Base-by-base conservation (phyloP, 2,888 invertebrate species). In the Scrobipalpa costella region DNA sequence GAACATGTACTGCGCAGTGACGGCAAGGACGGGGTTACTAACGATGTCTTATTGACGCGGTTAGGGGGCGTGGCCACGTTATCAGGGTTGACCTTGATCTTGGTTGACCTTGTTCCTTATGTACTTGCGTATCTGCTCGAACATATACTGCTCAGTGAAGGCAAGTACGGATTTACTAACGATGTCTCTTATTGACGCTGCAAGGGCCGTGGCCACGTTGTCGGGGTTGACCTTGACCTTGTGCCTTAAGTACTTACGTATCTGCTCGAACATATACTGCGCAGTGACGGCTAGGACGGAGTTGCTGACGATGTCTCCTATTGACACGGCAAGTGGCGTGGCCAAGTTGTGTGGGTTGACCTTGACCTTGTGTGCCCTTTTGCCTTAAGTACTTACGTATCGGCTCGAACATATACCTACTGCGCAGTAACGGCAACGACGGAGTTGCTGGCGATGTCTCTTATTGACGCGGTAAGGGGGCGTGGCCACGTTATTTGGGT, bases 341-440 rank as follows among this genome's bases (percentile, higher is more conserved):
- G 98, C 98, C 74, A 99, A 94, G 88, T 99, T 99, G 88, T 99
- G 99, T 0, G 99, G 99, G 86, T 99, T 98, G 80, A 98, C 94
- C 71, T 95, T 95, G 77, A 95, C 94, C 85, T 94, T 95, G 77
- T 96, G 94, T 1, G 98, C 96, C 60, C 95, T 27, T 27, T 27
- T 27, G n/a, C n/a, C n/a, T n/a, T n/a, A n/a, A n/a, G n/a, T n/a
- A n/a, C 93, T 93, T 83, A 96, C 96, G 93, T 81, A 95, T 93
- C 66, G 94, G 92, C n/a, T n/a, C n/a, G n/a, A n/a, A n/a, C n/a
- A n/a, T n/a, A n/a, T n/a, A n/a, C n/a, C n/a, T 94, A 89, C 68
- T 95, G 95, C 17, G 98, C 97, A 69, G 98, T 96, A 70, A 94
- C 93, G 0, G 98, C 95, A 0, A 99, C 92, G 17, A 98, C 94